Base-by-base conservation (phyloP, 2,113 vertebrate genomes). In the Protobothrops mucrosquamatus region DNA sequence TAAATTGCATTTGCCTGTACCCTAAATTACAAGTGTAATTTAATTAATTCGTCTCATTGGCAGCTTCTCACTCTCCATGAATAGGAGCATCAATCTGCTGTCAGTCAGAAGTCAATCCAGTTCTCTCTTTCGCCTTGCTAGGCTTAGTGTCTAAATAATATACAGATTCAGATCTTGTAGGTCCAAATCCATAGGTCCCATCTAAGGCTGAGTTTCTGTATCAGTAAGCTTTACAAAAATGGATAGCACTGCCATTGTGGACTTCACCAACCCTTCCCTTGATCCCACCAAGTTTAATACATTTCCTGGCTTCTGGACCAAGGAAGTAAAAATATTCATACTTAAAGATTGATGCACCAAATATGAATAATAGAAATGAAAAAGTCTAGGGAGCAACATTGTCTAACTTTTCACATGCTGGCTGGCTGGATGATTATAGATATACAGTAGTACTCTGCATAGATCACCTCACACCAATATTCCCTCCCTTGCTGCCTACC, bases 1-100 rank as follows among this genome's bases (percentile, higher is more conserved):
- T 85, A 48, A 61, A 93, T 93, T 90, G 59, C 85, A 93, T 52
- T 48, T 51, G 43, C 26, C n/a, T 87, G 29, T 86, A 87, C 22
- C 43, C 46, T 52, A 90, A 93, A 87, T 43, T 85, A 64, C 4
- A 87, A 59, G 1, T 59, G 7, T 57, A 89, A 51, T 85, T 85
- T 51, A 85, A 92, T 57, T 23, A 89, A 57, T 56, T 29, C 1
- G 0, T 34, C 43, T 52, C 34, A 81, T 81, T 29, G 26, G 51
- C 51, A 55, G 48, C 87, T 89, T 54, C 54, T 92, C 26, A 14
- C 14, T 57, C 39, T 52, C 56, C 23, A 10, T 46, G 51, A 48
- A 61, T 52, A 15, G 4, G 14, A 43, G 39, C 29, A 34, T 8
- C 54, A 9, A 23, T 5, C 52, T 54, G 2, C 22, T 39, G 34